Percentiles rank a stretch among this genome's conserved stretches.
phyloP scores from a whole-genome alignment of 1,140 invertebrate genomes.

The Glossosoma conforme region DNA sequence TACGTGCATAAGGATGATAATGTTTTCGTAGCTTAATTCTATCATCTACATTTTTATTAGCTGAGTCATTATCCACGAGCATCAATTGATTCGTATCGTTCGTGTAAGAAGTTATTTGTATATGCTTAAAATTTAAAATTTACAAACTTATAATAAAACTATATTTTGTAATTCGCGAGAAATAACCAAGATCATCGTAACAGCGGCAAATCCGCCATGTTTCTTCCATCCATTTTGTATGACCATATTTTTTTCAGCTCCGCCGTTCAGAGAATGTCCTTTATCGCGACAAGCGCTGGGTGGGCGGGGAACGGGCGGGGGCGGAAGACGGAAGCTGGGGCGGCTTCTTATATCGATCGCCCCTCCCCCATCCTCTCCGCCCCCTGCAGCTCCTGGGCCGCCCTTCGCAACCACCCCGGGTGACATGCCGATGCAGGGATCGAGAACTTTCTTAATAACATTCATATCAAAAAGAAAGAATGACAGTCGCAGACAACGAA shows the following conservation, averaged over 20 bases:
- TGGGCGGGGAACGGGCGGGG: not conserved
- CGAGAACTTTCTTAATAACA: not conserved
- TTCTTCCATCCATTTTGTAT: constrained; percentile 29
- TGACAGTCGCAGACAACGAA: not conserved
- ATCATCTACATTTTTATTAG: too few relatives aligned
- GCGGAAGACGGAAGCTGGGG: constrained; percentile 4
- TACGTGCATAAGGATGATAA: too few relatives aligned
- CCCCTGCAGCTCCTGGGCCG: constrained; percentile 1
- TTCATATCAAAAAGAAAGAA: not conserved
- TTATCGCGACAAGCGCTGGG: constrained; percentile 22
- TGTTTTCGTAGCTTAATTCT: too few relatives aligned
- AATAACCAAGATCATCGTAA: too few relatives aligned
- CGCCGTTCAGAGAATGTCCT: constrained; percentile 28
- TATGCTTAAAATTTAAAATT: too few relatives aligned
- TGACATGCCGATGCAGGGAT: constrained; percentile 21
- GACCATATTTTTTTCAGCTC: constrained; percentile 32
- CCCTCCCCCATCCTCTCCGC: constrained; percentile 5
- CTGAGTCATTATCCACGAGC: too few relatives aligned
- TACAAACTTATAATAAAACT: too few relatives aligned
- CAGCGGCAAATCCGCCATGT: too few relatives aligned
- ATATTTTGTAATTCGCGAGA: too few relatives aligned
- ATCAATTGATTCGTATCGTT: too few relatives aligned
- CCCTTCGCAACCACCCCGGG: constrained; percentile 8
- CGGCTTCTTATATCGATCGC: constrained; percentile 31
- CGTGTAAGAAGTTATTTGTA: too few relatives aligned